phyloP scores from a whole-genome alignment of 92 coral and sea anemone genomes.

The Hydrozoanthus gracilis region DNA sequence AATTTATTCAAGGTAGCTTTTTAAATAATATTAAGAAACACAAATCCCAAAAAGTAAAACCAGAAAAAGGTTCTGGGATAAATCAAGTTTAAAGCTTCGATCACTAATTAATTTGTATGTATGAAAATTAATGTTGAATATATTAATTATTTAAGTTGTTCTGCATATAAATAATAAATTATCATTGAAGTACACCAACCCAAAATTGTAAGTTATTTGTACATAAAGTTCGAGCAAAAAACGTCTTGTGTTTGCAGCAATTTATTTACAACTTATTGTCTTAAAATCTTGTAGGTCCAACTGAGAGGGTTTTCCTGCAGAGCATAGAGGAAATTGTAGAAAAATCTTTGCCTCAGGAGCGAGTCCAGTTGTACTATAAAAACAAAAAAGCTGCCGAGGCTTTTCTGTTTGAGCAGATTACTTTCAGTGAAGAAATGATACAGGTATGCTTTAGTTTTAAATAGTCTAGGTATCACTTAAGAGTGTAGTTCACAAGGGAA shows the following conservation, averaged over 20 bases:
- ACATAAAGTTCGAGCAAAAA: background rate
- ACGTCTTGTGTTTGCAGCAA: background rate
- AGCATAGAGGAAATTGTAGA: constrained; percentile 12
- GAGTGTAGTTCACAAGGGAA: background rate
- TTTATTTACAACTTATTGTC: background rate
- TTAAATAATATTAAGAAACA: background rate
- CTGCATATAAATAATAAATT: background rate
- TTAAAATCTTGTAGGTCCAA: constrained; percentile 17
- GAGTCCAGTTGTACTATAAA: constrained; percentile 7
- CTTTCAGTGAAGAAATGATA: constrained; percentile 29
- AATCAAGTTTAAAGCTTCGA: background rate
- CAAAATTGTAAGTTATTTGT: background rate
- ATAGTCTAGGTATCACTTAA: background rate
- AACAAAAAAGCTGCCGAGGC: constrained; percentile 20
- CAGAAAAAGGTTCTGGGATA: background rate
- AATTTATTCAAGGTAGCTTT: constrained; percentile 7
- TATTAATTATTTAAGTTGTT: background rate
- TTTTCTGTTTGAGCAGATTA: constrained; percentile 15
- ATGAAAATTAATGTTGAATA: background rate
- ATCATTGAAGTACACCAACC: background rate
- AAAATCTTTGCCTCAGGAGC: constrained; percentile 21
- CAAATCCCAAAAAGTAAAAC: constrained; percentile 12
- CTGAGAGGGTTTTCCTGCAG: constrained; percentile 24
- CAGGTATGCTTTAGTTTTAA: background rate
- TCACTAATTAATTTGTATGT: background rate